Evolutionary conservation across 2,888 invertebrate species (phyloP), one percentile per base, ranked within the genome.

Genomic region (Harpalus rubripes): DNA sequence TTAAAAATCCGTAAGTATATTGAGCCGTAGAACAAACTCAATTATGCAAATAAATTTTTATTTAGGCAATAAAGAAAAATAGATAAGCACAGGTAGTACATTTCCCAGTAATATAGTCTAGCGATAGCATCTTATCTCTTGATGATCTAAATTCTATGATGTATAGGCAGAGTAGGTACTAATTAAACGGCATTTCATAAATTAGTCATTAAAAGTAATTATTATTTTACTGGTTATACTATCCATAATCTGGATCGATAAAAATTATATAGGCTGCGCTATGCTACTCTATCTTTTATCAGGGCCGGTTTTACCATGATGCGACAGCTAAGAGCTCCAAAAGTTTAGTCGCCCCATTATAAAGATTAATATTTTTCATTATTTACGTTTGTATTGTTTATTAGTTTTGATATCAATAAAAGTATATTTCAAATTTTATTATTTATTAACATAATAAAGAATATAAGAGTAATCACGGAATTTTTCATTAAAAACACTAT

Each of bases 101-200:
- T 72, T 72, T 44, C 76, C 76, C 12, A 7, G 32, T 76, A 76
- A 18, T 52, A 56, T n/a, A 18, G 18, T 72, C 52, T 59, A 32
- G 58, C 32, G 72, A 74, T 82, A 72, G 15, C 26, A 82, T 82
- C 72, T 82, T 26, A 72, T 82, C 82, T 68, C 32, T 32, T 6
- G 10, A 12, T 72, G 82, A 82, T 82, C 82, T 82, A 82, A 81
- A 82, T 82, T 74, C 74, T 72, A 72, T 72, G 82, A 82, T 82
- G 72, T 82, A 82, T 82, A 72, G 56, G 32, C 82, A 39, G 22
- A 22, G 68, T 56, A 82, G 72, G 39, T 82, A 82, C 72, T 82
- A 82, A 82, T 82, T 82, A 82, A 63, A 82, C 72, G 72, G 59
- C 82, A 82, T 81, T 81, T 81, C 68, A 81, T 81, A 81, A 81